phyloP scores from a whole-genome alignment of 2,113 vertebrate genomes.

The Shinisaurus crocodilurus region DNA sequence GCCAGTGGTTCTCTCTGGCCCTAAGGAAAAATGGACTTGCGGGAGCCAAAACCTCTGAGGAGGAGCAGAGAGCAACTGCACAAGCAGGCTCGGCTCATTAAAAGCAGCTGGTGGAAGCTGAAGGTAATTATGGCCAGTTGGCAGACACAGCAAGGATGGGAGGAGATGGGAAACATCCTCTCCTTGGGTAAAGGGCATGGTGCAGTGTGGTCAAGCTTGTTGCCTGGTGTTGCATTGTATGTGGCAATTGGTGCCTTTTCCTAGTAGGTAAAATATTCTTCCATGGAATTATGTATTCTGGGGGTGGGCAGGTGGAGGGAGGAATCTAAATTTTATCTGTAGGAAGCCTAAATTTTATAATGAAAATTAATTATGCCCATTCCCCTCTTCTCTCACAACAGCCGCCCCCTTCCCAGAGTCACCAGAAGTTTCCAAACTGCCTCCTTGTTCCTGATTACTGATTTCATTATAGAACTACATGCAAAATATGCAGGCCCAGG shows the following conservation, averaged over 20 bases:
- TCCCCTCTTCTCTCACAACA: no score
- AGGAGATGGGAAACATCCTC: background rate
- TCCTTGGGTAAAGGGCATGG: background rate
- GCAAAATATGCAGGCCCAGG: background rate
- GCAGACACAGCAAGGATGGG: slow-evolving; percentile 45
- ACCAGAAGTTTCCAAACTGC: background rate
- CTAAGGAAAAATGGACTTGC: slow-evolving; percentile 1
- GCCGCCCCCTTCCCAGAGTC: background rate
- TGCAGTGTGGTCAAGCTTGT: background rate
- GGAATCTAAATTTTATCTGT: background rate
- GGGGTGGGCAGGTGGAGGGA: background rate
- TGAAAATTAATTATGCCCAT: background rate
- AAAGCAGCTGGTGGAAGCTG: slow-evolving; percentile 46
- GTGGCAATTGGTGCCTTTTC: background rate
- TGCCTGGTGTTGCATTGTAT: background rate
- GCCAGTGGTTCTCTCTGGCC: background rate
- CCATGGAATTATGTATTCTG: background rate
- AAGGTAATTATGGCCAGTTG: slow-evolving; percentile 66
- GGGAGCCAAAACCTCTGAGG: slow-evolving; percentile 35
- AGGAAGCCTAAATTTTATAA: background rate
- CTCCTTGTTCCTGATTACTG: background rate
- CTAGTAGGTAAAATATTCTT: background rate
- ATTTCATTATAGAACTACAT: background rate
- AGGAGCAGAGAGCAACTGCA: slow-evolving; percentile 32
- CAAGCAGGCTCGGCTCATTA: slow-evolving; percentile 48